Evolutionary conservation across 2,797 vertebrate species (phyloP).

Genomic region (Poeciliopsis turneri): DNA sequence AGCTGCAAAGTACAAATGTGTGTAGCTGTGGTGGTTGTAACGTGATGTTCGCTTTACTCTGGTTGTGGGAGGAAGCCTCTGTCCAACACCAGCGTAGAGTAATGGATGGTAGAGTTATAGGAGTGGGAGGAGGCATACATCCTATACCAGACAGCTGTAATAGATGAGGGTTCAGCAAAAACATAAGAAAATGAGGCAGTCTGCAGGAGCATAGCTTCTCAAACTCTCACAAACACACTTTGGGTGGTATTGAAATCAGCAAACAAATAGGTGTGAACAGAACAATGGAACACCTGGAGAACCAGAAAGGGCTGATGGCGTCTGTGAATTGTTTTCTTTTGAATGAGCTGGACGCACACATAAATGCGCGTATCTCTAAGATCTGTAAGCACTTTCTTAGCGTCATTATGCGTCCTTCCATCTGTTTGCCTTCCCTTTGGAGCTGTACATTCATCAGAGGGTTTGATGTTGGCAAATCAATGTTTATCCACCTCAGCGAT

Average conservation of each 20-base stretch:
- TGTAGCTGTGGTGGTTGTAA: conserved; percentile 59
- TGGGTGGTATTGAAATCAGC: conserved; percentile 54
- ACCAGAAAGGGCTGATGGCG: conserved; percentile 22
- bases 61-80: conserved; percentile 77
- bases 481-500: conserved; percentile 68
- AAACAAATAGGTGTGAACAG: conserved; percentile 54
- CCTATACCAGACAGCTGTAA: conserved; percentile 79
- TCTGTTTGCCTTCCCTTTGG: conserved; percentile 41
- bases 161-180: conserved; percentile 75
- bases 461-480: conserved; percentile 75
- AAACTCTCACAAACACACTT: conserved; percentile 54
- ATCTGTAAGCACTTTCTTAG: conserved; percentile 43
- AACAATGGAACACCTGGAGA: conserved; percentile 72
- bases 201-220: conserved; percentile 58
- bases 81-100: conserved; percentile 72
- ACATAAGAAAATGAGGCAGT: conserved; percentile 67
- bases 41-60: conserved; percentile 70
- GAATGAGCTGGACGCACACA: conserved; percentile 16
- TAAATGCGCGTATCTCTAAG: conserved; percentile 19
- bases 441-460: conserved; percentile 68
- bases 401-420: conserved; percentile 39
- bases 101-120: conserved; percentile 77
- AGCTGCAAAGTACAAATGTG: conserved; percentile 51
- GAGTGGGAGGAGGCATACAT: conserved; percentile 78
- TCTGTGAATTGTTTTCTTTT: conserved; percentile 35